Evolutionary conservation across 2,113 vertebrate genomes (phyloP), one percentile per base, ranked within the genome.

Genomic region (Semnornis frantzii): DNA sequence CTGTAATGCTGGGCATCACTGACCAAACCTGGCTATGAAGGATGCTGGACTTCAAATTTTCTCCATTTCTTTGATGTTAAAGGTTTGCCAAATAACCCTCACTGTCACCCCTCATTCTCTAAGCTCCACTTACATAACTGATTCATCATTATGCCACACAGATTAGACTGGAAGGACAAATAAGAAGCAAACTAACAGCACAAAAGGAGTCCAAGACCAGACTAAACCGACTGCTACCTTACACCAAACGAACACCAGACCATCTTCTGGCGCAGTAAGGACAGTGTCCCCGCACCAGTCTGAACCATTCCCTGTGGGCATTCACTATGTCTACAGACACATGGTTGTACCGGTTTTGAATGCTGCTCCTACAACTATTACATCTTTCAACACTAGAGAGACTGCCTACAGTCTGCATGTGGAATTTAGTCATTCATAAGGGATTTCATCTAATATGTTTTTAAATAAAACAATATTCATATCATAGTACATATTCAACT

Each of bases 271-370:
- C 10, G 60, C 48, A 37, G 20, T 5, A 30, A 23, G 39, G 24
- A 60, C 8, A 18, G 52, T 66, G 25, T 24, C 55, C 15, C 79
- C 33, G 33, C 11, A 28, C 6, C 59, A 82, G 12, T 72, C 25
- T 34, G 39, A 87, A 27, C 14, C 9, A 19, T 39, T 31, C 23
- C 42, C 64, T 28, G 8, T 24, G 34, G 28, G 25, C 30, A 31
- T 10, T 24, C 2, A 0, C 39, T 11, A 1, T 6, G 6, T 13
- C 64, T 54, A 75, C 23, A 62, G 70, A n/a, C 72, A 1, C 8
- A 12, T 1, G 3, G 0, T 5, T 54, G 77, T 24, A 62, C 10
- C 15, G 62, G 50, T 15, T 79, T 27, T 68, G 31, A 44, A 25
- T 27, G 10, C 34, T 63, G 13, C 12, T 39, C 30, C 50, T 33